Base-by-base conservation (phyloP, 2,888 invertebrate species). In the Ormia ochracea region DNA sequence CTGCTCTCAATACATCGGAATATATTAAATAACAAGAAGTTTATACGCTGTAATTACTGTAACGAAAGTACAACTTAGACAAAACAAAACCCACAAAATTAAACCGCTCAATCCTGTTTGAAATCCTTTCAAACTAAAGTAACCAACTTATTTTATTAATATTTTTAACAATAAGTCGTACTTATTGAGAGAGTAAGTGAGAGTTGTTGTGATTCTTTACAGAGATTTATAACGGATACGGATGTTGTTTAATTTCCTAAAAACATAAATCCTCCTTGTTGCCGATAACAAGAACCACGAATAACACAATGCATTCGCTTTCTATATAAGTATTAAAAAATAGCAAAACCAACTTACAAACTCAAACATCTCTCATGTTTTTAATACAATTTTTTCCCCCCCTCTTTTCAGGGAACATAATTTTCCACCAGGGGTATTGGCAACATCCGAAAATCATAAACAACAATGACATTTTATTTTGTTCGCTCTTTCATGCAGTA, bases 171-270 rank as follows among this genome's bases (percentile, higher is more conserved):
- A 23, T 31, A 23, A 36, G 59, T 38, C 10, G 17, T 17, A 28
- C 28, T 21, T 26, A 28, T 17, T 43, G 36, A 7, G 6, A 43
- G 58, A 23, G 31, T 21, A 63, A 56, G 31, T 56, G 31, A 52
- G 43, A 52, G 4, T 52, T 52, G 7, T 4, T n/a, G 6, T 33
- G 4, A 52, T 52, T n/a, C n/a, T 65, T 65, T 50, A 43, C 21
- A 21, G 14, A 75, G 63, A 68, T 76, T 52, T 72, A 50, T 50
- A 50, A 28, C 66, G 80, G 80, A 80, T 68, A 17, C 61, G 80
- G 80, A 80, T 87, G 87, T 88, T 87, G 85, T 88, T 88, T 88
- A 87, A 87, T 87, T 88, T 87, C 87, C 88, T 86, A 85, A 86
- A 88, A 83, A 82, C 88, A 87, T 87, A 87, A 87, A 87, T 88